Evolutionary conservation across 2,888 invertebrate genomes (phyloP), one percentile per base, ranked within the genome.

Genomic region (Leptopilina drosophilae): DNA sequence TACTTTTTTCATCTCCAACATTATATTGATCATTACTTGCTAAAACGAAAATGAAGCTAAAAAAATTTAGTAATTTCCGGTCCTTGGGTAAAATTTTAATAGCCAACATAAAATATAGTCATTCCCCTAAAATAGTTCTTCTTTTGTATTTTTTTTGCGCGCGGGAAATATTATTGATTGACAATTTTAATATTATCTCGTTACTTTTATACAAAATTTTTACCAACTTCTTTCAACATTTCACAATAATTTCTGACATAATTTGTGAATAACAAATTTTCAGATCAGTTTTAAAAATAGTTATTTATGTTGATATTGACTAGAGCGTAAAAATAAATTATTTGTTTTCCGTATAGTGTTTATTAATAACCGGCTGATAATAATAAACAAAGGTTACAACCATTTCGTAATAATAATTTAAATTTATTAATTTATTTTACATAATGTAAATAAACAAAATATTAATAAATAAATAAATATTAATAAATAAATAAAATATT

Each of bases 1-100:
- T 42, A n/a, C n/a, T 11, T 7, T 15, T 15, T n/a, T 62, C 8
- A 20, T 9, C 20, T 62, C 20, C 1, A 20, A 2, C 33, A 33
- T 33, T 59, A 49, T 56, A 69, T 33, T 2, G 4, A n/a, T 15
- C 40, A 59, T 11, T n/a, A 15, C 20, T 20, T 49, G 20, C 46
- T 33, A 56, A 73, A 73, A 56, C 8, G 56, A n/a, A 73, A 73
- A 56, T 9, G 9, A n/a, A 53, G 20, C 33, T 73, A 5, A 20
- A 53, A 53, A 49, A 33, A 56, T n/a, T 1, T 3, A 33, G 56
- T 33, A 56, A 73, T 56, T 73, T 73, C 56, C 73, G 73, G 33
- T 69, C 49, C 14, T 53, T n/a, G 40, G 9, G 56, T 2, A 20
- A n/a, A 15, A 9, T 11, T n/a, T 53, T 40, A 20, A 14, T 5